A percentile compares a stretch with the other conserved stretches of the same genome.
Evolutionary conservation across 2,797 vertebrate species (phyloP).

Genomic region (Alfaro cultratus): DNA sequence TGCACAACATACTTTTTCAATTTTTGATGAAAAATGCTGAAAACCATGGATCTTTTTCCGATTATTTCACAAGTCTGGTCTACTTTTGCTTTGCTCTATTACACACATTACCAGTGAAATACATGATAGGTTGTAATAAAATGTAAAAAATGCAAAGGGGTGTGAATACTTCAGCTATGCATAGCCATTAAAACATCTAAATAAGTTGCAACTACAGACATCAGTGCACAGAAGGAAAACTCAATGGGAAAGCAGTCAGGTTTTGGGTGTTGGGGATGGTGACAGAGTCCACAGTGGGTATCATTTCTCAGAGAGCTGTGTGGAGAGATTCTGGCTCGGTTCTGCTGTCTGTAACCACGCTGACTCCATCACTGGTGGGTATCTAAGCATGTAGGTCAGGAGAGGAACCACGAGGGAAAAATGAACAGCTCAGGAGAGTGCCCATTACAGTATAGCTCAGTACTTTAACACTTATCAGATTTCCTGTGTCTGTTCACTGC

Average conservation of each 20-base stretch:
- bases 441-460: conserved; percentile 30
- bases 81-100: not conserved
- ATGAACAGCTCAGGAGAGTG: conserved; percentile 41
- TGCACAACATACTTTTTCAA: not conserved
- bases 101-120: not conserved
- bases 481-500: not conserved
- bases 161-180: not conserved
- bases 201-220: not conserved
- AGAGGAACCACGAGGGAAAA: conserved; percentile 53
- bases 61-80: not conserved
- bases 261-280: conserved; percentile 50
- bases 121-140: not conserved
- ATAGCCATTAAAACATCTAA: not conserved
- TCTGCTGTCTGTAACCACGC: conserved; percentile 45
- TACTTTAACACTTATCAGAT: conserved; percentile 30
- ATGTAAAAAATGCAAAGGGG: not conserved
- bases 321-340: conserved; percentile 50
- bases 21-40: not conserved
- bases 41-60: not conserved
- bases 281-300: conserved; percentile 57
- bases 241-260: conserved; percentile 37
- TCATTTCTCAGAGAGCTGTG: conserved; percentile 67
- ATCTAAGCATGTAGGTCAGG: conserved; percentile 62
- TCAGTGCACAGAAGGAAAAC: conserved; percentile 31
- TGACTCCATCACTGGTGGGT: conserved; percentile 45